phyloP scores from a whole-genome alignment of 2,113 vertebrate species.

The Tyrannus savana region DNA sequence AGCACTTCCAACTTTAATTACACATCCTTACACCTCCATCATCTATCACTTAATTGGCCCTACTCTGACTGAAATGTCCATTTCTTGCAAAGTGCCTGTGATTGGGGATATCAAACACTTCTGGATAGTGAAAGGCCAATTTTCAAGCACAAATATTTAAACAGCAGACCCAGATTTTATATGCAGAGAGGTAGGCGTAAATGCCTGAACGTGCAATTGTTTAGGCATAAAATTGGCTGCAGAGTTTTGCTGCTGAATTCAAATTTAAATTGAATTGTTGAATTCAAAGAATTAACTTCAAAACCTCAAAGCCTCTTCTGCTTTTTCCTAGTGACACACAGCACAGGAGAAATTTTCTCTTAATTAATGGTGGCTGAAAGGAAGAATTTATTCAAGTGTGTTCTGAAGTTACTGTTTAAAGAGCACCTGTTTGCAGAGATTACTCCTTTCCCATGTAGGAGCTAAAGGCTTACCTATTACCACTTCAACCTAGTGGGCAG shows the following conservation, averaged over 20 bases:
- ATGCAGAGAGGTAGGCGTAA: background rate
- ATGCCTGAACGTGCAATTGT: background rate
- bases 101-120: background rate
- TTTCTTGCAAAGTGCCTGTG: background rate
- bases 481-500: background rate
- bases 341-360: background rate
- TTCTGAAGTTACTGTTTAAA: constrained; percentile 34
- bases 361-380: background rate
- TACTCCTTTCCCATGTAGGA: background rate
- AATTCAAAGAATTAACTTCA: background rate
- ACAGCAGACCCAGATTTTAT: background rate
- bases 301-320: background rate
- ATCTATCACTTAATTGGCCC: background rate
- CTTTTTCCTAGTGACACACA: fast-evolving
- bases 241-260: background rate
- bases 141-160: background rate
- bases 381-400: background rate
- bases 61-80: background rate
- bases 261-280: background rate
- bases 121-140: background rate
- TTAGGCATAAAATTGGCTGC: background rate
- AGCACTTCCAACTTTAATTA: background rate
- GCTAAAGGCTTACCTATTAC: constrained; percentile 23
- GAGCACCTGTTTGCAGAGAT: background rate
- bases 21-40: background rate